Conservation (phyloP, 2,888 invertebrate genomes). For the Acleris emargana region DNA sequence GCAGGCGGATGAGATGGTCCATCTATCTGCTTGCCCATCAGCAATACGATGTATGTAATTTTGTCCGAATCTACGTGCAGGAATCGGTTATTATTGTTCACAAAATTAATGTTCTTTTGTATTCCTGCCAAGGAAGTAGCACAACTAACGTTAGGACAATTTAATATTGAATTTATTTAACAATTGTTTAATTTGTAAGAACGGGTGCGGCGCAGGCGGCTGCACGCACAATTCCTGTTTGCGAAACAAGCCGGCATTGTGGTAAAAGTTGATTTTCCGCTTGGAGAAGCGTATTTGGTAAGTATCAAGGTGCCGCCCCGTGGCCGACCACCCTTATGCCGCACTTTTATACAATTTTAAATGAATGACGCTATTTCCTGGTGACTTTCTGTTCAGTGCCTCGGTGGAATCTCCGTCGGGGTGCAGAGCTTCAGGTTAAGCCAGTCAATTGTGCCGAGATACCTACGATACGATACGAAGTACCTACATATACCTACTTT, state of each 20-base stretch:
- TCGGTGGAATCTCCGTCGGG: not conserved
- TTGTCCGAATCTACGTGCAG: too few species aligned
- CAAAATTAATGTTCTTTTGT: too few species aligned
- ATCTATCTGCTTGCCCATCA: too few species aligned
- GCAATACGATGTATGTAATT: too few species aligned
- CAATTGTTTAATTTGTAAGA: not conserved
- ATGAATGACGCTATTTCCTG: not conserved
- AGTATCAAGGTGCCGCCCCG: constrained; percentile 23
- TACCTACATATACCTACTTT: not conserved
- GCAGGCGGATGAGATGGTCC: too few species aligned
- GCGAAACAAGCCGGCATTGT: constrained; percentile 72
- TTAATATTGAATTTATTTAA: not conserved
- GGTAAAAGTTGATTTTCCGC: constrained; percentile 79
- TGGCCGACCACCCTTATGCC: constrained; percentile 14
- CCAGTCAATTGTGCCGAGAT: not conserved
- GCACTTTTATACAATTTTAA: not conserved
- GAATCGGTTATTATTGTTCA: too few species aligned
- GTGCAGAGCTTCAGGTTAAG: not conserved
- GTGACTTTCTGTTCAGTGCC: not conserved
- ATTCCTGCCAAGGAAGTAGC: too few species aligned
- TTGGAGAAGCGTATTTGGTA: constrained; percentile 64
- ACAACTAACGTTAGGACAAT: not conserved
- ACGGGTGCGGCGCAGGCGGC: constrained; percentile 9
- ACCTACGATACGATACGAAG: too few species aligned
- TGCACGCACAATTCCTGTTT: constrained; percentile 69